Evolutionary conservation across 2,888 invertebrate genomes (phyloP).

Genomic region (Brenthis hecate): DNA sequence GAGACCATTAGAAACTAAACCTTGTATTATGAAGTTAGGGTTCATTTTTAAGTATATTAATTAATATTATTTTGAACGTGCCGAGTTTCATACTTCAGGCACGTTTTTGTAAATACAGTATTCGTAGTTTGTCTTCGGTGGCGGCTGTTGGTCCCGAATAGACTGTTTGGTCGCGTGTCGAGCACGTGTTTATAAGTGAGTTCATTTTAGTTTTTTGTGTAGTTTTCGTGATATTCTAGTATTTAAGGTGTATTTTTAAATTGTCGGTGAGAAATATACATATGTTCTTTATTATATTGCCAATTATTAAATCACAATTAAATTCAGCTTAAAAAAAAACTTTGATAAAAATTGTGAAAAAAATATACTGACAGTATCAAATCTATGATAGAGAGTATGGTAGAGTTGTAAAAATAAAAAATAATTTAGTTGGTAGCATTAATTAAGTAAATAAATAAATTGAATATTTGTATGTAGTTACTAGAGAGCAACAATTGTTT

Average conservation of each 20-base stretch:
- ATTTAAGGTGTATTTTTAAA: background rate
- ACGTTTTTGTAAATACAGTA: slow-evolving; percentile 51
- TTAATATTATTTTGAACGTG: slow-evolving; percentile 59
- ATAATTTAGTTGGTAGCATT: too few species aligned
- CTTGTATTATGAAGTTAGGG: slow-evolving; percentile 42
- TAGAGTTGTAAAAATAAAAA: too few species aligned
- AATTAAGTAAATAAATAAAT: too few species aligned
- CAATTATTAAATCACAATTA: too few species aligned
- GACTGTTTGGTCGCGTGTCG: slow-evolving; percentile 27
- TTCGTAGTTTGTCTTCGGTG: slow-evolving; percentile 43
- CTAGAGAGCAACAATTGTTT: too few species aligned
- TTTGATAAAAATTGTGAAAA: too few species aligned
- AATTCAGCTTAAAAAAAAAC: too few species aligned
- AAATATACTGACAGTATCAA: too few species aligned
- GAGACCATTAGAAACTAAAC: slow-evolving; percentile 29
- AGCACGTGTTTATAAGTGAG: slow-evolving; percentile 41
- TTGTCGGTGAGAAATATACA: too few species aligned
- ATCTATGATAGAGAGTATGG: too few species aligned
- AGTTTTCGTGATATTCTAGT: background rate
- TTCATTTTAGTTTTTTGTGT: slow-evolving; percentile 17
- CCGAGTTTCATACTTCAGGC: slow-evolving; percentile 53
- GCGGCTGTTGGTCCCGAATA: slow-evolving; percentile 25
- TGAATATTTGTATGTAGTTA: too few species aligned
- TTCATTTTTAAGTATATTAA: slow-evolving; percentile 46
- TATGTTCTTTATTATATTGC: too few species aligned